Conservation (phyloP, 2,797 vertebrate species). For the Distichodus sexfasciatus region DNA sequence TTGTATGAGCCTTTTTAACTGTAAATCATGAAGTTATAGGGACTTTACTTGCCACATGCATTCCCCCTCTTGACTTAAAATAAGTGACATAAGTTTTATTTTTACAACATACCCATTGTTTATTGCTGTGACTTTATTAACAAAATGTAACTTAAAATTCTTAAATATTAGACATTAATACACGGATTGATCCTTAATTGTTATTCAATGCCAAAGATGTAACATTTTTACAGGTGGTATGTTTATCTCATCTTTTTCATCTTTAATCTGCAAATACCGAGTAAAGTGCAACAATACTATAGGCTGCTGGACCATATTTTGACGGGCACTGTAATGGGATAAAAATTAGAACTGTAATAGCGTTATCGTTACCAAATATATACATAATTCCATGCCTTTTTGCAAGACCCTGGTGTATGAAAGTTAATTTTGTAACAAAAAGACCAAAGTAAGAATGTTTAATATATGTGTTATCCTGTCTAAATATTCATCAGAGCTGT, state of each 20-base stretch:
- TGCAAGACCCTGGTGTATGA: background rate
- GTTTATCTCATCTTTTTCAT: background rate
- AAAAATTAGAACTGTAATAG: background rate
- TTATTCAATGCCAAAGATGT: background rate
- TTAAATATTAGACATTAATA: background rate
- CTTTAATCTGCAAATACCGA: background rate
- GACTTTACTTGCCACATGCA: too few relatives aligned
- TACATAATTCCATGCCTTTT: constrained; percentile 3
- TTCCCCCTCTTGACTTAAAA: too few relatives aligned
- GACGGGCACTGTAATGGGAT: constrained; percentile 49
- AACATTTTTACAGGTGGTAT: background rate
- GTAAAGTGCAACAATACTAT: constrained; percentile 53
- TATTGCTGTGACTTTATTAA: too few relatives aligned
- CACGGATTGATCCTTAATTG: background rate
- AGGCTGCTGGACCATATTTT: constrained; percentile 55
- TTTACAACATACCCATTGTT: too few relatives aligned
- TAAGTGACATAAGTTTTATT: too few relatives aligned
- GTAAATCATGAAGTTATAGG: too few relatives aligned
- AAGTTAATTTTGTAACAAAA: background rate
- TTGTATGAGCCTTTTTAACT: too few relatives aligned
- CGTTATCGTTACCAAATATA: constrained; percentile 11
- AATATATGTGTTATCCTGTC: constrained; percentile 4
- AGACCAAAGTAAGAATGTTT: constrained; percentile 30
- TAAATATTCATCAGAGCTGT: constrained; percentile 6
- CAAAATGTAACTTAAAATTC: too few relatives aligned